These are phyloP conservation scores for Habrosyne pyritoides DNA, from an alignment of 2,888 invertebrate species.

Conservation along the genomic window DNA sequence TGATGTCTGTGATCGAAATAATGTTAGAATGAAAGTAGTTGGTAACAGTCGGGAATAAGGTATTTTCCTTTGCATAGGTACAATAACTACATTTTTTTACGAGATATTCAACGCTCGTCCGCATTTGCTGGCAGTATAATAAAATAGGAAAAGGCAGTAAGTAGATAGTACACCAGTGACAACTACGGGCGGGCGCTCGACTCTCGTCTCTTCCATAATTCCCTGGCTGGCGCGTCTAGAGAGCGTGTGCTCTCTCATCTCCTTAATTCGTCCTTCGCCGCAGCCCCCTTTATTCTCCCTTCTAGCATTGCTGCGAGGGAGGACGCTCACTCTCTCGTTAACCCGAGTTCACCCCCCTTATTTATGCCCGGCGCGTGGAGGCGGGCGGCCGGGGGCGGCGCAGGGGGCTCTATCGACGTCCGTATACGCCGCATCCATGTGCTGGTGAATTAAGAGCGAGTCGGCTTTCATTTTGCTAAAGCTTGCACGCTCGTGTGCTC, in stretches of 20 bases:
- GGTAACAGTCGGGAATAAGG: too few relatives aligned
- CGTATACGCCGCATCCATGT: conserved; percentile 69
- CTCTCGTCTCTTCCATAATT: conserved; percentile 61
- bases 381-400: conserved; percentile 51
- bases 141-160: background rate
- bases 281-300: conserved; percentile 79
- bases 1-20: background rate
- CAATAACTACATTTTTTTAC: background rate
- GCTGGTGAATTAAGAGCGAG: conserved; percentile 82
- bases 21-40: background rate
- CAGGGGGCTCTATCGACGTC: conserved; percentile 61
- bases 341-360: conserved; percentile 79
- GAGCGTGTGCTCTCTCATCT: conserved; percentile 83
- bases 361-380: conserved; percentile 71
- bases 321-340: conserved; percentile 77
- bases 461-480: conserved; percentile 84
- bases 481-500: conserved; percentile 81
- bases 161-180: conserved; percentile 4
- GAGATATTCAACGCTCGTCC: background rate
- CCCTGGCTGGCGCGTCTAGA: conserved; percentile 76
- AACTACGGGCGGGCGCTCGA: conserved; percentile 1
- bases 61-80: background rate
- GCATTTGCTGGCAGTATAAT: background rate
- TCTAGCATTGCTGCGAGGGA: conserved; percentile 64
- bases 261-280: conserved; percentile 84